Evolutionary conservation across 1,140 invertebrate species (phyloP), one percentile per base, ranked within the genome.

Genomic region (Drosophila willistoni): DNA sequence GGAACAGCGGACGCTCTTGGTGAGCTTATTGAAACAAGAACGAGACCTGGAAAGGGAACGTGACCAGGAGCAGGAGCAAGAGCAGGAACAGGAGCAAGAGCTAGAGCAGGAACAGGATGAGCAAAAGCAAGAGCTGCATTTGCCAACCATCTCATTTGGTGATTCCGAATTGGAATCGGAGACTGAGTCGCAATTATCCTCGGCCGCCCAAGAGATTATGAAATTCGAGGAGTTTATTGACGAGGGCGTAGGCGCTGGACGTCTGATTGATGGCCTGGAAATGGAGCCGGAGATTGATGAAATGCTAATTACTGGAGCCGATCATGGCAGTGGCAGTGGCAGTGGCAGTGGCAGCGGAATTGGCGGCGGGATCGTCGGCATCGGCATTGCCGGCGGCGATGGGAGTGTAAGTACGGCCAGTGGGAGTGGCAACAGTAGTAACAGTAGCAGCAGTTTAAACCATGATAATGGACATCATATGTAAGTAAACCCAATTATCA

Each of bases 221-320:
- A 91, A 91, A 67, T 91, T 91, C 33, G 90, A 91, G 59, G 90
- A 91, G 73, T 83, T 91, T 57, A 80, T 90, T 71, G 90, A 91
- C 71, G 90, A 91, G 54, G 90, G 82, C 63, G 86, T 85, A 69
- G 90, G 90, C 77, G 86, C 90, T 51, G 85, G 86, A 54, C 90
- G 86, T 79, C 78, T 91, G 44, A 90, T 91, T 59, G 86, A 91
- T 91, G 90, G 90, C 59, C 77, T 91, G 44, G 85, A 91, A 73
- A 90, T 91, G 82, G 90, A 84, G 64, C 90, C 90, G 2, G 90
- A 91, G 67, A 91, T 91, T 55, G 90, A 91, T 69, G 90, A 91
- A 59, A 90, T 90, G 64, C 68, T 90, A 7, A 77, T 70, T 13
- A 68, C 81, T 36, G 78, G 77, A 5, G 71, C 81, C 56, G 41